Conservation (phyloP, 2,797 vertebrate species). For the Rhyacichthys aspro region DNA sequence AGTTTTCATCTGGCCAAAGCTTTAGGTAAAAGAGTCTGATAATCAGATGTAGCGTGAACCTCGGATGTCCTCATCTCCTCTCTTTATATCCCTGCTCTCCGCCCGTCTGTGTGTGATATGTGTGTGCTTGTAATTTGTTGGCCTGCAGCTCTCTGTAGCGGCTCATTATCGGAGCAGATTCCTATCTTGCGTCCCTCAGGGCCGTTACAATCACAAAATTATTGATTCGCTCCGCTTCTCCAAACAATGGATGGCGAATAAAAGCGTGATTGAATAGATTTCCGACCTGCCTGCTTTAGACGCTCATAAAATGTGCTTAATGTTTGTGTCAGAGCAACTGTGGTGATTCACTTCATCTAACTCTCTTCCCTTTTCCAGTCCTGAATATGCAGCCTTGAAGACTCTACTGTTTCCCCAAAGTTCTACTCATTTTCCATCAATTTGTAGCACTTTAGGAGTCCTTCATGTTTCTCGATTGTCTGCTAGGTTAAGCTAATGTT, state of each 20-base stretch:
- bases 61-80: conserved; percentile 21
- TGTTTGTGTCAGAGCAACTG: conserved; percentile 14
- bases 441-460: neutral
- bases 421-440: neutral
- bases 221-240: conserved; percentile 61
- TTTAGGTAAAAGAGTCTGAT: neutral
- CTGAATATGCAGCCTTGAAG: neutral
- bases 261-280: conserved; percentile 59
- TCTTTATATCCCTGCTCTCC: neutral
- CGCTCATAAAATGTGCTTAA: conserved; percentile 33
- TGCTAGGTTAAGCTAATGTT: neutral
- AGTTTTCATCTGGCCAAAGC: neutral
- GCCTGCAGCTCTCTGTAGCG: conserved; percentile 51
- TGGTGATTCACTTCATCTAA: conserved; percentile 22
- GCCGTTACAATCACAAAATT: conserved; percentile 60
- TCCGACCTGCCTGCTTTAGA: conserved; percentile 18
- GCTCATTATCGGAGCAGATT: conserved; percentile 68
- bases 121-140: conserved; percentile 44
- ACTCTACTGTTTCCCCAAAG: neutral
- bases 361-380: neutral
- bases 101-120: conserved; percentile 16
- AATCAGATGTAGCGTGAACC: neutral
- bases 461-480: too few relatives aligned
- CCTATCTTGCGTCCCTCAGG: conserved; percentile 54
- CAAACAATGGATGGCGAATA: conserved; percentile 60